These are phyloP conservation scores for Orthosia cruda DNA, from an alignment of 2,888 invertebrate genomes.

Conservation along the genomic window DNA sequence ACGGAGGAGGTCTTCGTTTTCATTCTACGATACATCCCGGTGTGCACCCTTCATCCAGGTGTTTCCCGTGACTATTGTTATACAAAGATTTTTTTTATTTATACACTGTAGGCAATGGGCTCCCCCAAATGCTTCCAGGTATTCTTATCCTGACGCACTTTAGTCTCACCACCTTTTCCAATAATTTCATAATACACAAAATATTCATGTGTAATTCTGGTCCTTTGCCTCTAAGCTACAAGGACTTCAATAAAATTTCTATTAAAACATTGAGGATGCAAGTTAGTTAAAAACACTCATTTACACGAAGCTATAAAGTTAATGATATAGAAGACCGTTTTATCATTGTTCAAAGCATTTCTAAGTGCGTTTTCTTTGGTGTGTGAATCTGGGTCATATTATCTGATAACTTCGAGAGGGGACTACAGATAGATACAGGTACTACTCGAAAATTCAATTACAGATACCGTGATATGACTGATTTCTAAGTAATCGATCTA, in stretches of 20 bases:
- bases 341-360: constrained; percentile 52
- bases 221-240: not conserved
- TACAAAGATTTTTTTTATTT: no score
- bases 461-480: constrained; percentile 59
- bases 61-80: not conserved
- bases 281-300: constrained; percentile 30
- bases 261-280: constrained; percentile 1
- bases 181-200: not conserved
- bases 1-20: not conserved
- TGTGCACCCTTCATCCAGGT: not conserved
- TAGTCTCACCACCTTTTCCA: no score
- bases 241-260: constrained; percentile 11
- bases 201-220: not conserved
- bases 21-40: not conserved
- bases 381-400: constrained; percentile 66
- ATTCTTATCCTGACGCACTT: no score
- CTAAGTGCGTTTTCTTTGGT: constrained; percentile 39
- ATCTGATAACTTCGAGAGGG: constrained; percentile 63
- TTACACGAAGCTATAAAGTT: constrained; percentile 28
- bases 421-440: constrained; percentile 17
- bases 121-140: no score
- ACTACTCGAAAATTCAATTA: constrained; percentile 70
- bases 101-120: no score
- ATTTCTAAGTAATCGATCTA: constrained; percentile 63
- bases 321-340: constrained; percentile 29